A percentile compares a stretch with the other conserved stretches of the same genome.
phyloP scores from a whole-genome alignment of 2,888 invertebrate genomes.

The Conistra vaccinii region DNA sequence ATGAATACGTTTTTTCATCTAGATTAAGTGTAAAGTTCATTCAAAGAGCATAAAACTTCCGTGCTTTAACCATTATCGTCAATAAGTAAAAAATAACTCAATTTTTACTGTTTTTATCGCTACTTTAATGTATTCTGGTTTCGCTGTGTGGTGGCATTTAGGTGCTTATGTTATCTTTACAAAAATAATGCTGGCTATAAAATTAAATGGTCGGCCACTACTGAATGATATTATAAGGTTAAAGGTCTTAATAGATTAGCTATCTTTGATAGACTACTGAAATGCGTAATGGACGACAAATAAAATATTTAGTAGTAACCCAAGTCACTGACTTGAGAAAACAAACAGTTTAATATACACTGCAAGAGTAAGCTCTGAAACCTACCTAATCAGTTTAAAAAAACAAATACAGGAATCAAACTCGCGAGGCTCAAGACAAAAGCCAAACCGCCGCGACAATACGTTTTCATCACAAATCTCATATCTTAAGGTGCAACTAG shows the following conservation, averaged over 20 bases:
- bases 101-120: conserved; percentile 56
- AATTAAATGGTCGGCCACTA: conserved; percentile 14
- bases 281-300: background rate
- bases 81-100: conserved; percentile 63
- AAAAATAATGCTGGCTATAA: conserved; percentile 36
- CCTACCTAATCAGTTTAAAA: background rate
- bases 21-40: conserved; percentile 66
- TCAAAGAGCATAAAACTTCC: conserved; percentile 60
- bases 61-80: conserved; percentile 61
- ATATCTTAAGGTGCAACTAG: no score
- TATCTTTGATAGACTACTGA: background rate
- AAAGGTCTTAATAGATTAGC: conserved; percentile 10
- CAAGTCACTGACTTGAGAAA: no score
- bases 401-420: background rate
- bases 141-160: conserved; percentile 34
- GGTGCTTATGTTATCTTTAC: conserved; percentile 28
- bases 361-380: background rate
- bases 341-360: no score
- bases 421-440: background rate
- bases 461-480: conserved; percentile 1
- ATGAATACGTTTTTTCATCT: conserved; percentile 64
- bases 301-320: no score
- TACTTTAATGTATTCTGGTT: conserved; percentile 44
- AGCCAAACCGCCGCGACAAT: background rate
- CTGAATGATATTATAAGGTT: conserved; percentile 5